These are phyloP conservation scores for Paramisgurnus dabryanus DNA, from an alignment of 2,113 vertebrate species.

Conservation along the genomic window DNA sequence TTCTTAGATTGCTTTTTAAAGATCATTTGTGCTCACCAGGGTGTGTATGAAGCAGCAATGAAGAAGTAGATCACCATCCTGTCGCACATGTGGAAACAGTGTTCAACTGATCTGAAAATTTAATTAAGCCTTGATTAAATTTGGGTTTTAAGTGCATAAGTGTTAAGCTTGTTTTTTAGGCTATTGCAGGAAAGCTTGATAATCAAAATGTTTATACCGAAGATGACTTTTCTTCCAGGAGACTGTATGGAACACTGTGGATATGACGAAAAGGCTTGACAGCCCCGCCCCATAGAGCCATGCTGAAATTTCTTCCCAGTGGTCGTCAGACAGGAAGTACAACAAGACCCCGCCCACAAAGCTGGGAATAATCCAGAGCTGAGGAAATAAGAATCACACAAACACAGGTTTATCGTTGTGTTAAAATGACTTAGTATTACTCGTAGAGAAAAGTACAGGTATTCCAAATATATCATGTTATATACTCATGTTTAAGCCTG, in stretches of 20 bases:
- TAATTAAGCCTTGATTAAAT: not conserved
- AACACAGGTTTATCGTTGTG: not conserved
- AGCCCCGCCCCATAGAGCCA: constrained; percentile 93
- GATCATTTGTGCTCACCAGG: constrained; percentile 81
- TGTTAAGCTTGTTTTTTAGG: not conserved
- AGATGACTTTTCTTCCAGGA: constrained; percentile 95
- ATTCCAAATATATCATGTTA: not conserved
- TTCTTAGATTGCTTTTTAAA: not conserved
- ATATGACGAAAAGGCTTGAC: constrained; percentile 92
- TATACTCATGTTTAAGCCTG: not conserved
- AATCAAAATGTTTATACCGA: constrained; percentile 70
- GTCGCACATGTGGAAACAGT: constrained; percentile 92
- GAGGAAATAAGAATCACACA: constrained; percentile 36
- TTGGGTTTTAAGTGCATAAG: not conserved
- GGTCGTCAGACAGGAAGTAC: constrained; percentile 85
- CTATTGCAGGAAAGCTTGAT: not conserved
- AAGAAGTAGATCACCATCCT: constrained; percentile 96
- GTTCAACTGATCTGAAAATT: constrained; percentile 73
- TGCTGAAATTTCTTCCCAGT: constrained; percentile 90
- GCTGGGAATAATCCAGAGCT: constrained; percentile 97
- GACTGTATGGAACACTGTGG: constrained; percentile 92
- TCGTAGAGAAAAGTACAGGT: not conserved
- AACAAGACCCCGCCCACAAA: constrained; percentile 89
- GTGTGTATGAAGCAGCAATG: constrained; percentile 88
- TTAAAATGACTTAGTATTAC: not conserved